Evolutionary conservation across 2,888 invertebrate genomes (phyloP), one percentile per base, ranked within the genome.

Genomic region (Leptura quadrifasciata): DNA sequence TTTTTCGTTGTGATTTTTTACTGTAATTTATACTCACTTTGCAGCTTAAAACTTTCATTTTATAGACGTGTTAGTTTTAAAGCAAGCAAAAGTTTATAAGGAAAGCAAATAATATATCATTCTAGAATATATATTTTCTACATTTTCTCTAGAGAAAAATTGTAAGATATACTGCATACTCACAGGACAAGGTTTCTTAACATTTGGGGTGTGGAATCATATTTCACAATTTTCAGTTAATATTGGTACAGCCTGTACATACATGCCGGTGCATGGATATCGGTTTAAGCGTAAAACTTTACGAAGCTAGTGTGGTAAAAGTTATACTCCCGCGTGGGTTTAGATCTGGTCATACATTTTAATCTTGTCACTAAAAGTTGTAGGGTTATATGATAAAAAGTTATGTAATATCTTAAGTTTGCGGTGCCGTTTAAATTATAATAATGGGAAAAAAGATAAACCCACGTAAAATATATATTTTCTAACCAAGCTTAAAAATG

Each of bases 291-390:
- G 15, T 47, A n/a, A 47, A 47, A 47, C 47, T 47, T 47, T 47
- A n/a, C n/a, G n/a, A n/a, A 47, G 47, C 47, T 6, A 47, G n/a
- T n/a, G n/a, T 47, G 47, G 47, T 12, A 47, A 47, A 47, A 47
- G n/a, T 47, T 47, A 47, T 47, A 47, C n/a, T 47, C 47, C 47
- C 47, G 3, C 4, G 47, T 47, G 47, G 47, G 47, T 47, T 47
- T 47, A n/a, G 47, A 47, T 2, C 47, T 47, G 47, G 47, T 47
- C 47, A 47, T 47, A 47, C 47, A 47, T 47, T 47, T 47, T 47
- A 47, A 47, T 47, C 47, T n/a, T 47, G 47, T 47, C 47, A 47
- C 47, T 47, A 47, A 47, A 47, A 47, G 47, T 47, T 47, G n/a
- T 47, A 12, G n/a, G 47, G 47, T 47, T 47, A 47, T 47, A 4